Conservation (phyloP, 2,888 invertebrate species). For the Andricus quercusramuli region DNA sequence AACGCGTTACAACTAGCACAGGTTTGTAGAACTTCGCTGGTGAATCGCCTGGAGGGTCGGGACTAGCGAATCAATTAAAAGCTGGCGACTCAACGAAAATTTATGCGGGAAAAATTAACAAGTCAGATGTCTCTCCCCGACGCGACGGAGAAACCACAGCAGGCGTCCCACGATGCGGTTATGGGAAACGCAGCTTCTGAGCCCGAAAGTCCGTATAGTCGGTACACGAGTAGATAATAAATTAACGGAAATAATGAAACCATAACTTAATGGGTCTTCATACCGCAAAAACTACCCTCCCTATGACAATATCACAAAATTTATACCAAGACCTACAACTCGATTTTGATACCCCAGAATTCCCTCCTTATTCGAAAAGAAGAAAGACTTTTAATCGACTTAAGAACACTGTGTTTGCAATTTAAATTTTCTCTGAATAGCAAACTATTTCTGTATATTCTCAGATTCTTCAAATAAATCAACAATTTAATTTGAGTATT, state of each 20-base stretch:
- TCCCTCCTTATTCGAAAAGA: not conserved
- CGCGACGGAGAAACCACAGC: constrained; percentile 24
- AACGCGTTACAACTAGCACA: not conserved
- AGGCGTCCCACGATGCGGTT: constrained; percentile 45
- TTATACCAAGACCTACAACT: constrained; percentile 6
- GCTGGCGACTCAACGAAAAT: constrained; percentile 67
- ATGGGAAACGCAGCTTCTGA: constrained; percentile 38
- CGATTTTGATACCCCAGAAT: not conserved
- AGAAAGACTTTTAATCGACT: not conserved
- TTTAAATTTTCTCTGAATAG: not conserved
- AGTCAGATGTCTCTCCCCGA: constrained; percentile 72
- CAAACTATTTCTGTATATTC: not conserved
- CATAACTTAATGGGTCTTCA: constrained; percentile 62
- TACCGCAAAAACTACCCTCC: not conserved
- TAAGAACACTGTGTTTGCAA: not conserved
- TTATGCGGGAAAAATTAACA: constrained; percentile 77
- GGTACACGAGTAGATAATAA: constrained; percentile 67
- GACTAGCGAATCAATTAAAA: constrained; percentile 58
- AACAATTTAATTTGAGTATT: too few species aligned
- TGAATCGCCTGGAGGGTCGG: constrained; percentile 42
- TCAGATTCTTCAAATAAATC: too few species aligned
- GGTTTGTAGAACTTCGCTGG: not conserved
- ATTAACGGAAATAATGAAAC: constrained; percentile 76
- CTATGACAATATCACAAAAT: constrained; percentile 20
- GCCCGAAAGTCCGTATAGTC: constrained; percentile 53